phyloP scores from a whole-genome alignment of 2,113 vertebrate species.

The rabbit (Oryctolagus cuniculus) region mOryCun1.1 NC_091433.1:71721501-71722000 shows the following conservation, averaged over 20 bases:
- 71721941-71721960: conserved; percentile 74
- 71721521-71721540: neutral
- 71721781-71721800: neutral
- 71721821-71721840: conserved; percentile 79
- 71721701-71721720: neutral
- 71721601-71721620: conserved; percentile 8
- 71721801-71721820: conserved; percentile 49
- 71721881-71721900: conserved; percentile 79
- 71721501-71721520: neutral
- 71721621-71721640: neutral
- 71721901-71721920: conserved; percentile 83
- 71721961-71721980: conserved; percentile 73
- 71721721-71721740: neutral
- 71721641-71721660: neutral
- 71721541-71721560: neutral
- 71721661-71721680: neutral
- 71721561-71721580: neutral
- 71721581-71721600: neutral
- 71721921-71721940: conserved; percentile 83
- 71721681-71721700: neutral
- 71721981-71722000: conserved; percentile 79
- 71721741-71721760: conserved; percentile 54
- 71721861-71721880: conserved; percentile 79
- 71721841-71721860: conserved; percentile 59
- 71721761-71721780: conserved; percentile 15